Base-by-base conservation (phyloP, 1,140 invertebrate species). In the Drosophila pachea region DNA sequence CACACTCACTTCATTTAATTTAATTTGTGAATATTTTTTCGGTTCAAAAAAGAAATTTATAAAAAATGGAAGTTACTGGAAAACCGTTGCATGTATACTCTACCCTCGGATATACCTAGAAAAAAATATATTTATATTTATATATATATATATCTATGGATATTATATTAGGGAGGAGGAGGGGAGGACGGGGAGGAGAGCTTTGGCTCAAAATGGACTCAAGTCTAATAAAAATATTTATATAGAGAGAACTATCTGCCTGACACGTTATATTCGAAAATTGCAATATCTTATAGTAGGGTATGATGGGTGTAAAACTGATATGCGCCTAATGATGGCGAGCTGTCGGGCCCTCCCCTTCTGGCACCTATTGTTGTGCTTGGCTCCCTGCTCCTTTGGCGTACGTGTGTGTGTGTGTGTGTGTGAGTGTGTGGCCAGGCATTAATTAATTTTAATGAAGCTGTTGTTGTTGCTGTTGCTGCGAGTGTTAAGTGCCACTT, bases 361-460 rank as follows among this genome's bases (percentile, higher is more conserved):
- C 61, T 68, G 36, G 68, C 74, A 54, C 66, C 69, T 45, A 31
- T 50, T 53, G 14, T 38, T 9, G 43, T 38, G 33, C n/a, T 52
- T 29, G 43, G 42, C 32, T 40, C 29, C 40, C 43, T 63, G 49
- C 35, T 83, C 72, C 65, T 82, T 66, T n/a, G n/a, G n/a, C n/a
- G 54, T 59, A n/a, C n/a, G n/a, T 29, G 50, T 48, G 65, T 68
- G 50, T 59, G 43, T 56, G 38, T 38, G 42, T 72, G 40, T 45
- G 60, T 45, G 54, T 52, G 40, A 6, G 70, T 62, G 73, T 84
- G 76, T 84, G 81, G 53, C 71, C 70, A 66, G 65, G 81, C 81
- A 84, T 86, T 86, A 84, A 84, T 84, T 84, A 86, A 81, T 74
- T 86, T 86, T 86, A 84, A 86, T 84, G 76, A 84, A 84, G 63